These are phyloP conservation scores for Rhincodon typus DNA, from an alignment of 2,797 vertebrate genomes.

Conservation along the genomic window DNA sequence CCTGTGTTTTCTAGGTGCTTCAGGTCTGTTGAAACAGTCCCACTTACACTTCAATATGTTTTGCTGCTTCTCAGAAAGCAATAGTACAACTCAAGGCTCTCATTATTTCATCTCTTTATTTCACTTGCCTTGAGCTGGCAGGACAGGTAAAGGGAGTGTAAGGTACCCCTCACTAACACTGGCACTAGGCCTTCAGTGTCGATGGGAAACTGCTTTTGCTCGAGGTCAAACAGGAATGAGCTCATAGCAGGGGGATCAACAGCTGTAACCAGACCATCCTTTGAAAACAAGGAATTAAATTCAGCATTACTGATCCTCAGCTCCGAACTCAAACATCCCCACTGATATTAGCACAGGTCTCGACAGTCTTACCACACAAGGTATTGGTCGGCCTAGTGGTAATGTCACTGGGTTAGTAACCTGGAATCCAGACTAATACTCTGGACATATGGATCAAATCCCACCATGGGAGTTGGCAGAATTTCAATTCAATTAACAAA, in stretches of 20 bases:
- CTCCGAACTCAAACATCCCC: neutral
- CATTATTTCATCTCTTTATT: neutral
- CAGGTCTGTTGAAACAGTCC: neutral
- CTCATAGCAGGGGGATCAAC: neutral
- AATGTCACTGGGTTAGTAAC: too few species aligned
- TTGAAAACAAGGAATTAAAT: neutral
- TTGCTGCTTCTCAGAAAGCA: neutral
- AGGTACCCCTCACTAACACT: neutral
- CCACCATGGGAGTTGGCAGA: too few species aligned
- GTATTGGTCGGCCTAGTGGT: too few species aligned
- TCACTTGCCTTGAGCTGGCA: neutral
- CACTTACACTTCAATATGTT: neutral
- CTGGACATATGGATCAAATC: too few species aligned
- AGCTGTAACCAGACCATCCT: neutral
- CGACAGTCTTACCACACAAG: neutral
- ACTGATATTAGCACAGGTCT: neutral
- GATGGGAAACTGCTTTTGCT: neutral
- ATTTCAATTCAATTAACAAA: too few species aligned
- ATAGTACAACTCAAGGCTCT: neutral
- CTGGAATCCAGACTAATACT: too few species aligned
- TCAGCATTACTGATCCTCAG: neutral
- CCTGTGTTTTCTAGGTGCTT: neutral
- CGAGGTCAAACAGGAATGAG: neutral
- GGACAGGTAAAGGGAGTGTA: neutral
- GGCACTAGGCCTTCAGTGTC: neutral